Percentiles rank a stretch among this genome's conserved stretches.
These are phyloP conservation scores for Bugula neritina DNA, from an alignment of 2,888 invertebrate species.

Conservation along the genomic window DNA sequence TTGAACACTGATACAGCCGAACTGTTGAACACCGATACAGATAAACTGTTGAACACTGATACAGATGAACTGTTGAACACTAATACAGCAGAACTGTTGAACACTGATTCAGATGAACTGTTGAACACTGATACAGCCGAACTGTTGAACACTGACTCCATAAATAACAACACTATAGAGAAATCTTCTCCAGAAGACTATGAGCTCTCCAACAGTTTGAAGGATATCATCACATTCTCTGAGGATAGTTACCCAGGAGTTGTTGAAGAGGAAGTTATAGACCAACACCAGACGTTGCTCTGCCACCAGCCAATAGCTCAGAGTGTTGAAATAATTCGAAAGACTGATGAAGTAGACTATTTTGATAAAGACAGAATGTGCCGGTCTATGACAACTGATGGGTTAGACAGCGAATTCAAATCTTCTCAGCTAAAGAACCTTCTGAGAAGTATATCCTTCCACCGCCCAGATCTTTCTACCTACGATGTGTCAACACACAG, in stretches of 20 bases:
- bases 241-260: background rate
- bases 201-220: background rate
- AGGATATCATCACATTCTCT: background rate
- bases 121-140: background rate
- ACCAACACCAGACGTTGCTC: background rate
- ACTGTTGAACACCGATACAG: background rate
- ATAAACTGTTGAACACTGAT: background rate
- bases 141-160: background rate
- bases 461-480: background rate
- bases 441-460: conserved; percentile 20
- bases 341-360: background rate
- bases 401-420: background rate
- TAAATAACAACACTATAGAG: background rate
- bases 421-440: background rate
- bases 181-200: background rate
- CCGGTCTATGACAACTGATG: background rate
- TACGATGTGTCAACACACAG: background rate
- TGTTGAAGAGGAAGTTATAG: background rate
- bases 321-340: background rate
- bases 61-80: background rate
- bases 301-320: background rate
- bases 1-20: background rate
- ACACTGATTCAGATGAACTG: background rate
- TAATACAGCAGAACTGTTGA: background rate
- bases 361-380: background rate